Evolutionary conservation across 2,113 vertebrate genomes (phyloP).

Genomic region (Gracilinanus agilis): DNA sequence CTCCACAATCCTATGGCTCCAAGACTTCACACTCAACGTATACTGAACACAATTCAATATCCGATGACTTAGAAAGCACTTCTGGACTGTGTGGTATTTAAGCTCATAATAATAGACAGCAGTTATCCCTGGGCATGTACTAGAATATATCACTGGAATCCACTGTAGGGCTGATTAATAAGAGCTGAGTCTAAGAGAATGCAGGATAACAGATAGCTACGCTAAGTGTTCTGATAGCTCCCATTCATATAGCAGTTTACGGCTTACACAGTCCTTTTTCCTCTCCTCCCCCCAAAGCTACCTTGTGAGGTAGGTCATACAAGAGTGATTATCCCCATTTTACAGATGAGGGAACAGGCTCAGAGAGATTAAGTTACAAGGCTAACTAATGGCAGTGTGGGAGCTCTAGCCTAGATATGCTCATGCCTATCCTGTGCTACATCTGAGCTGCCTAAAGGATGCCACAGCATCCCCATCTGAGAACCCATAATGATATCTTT

Average conservation of each 20-base stretch:
- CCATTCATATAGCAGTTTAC: background rate
- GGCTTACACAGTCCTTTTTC: background rate
- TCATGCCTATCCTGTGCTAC: background rate
- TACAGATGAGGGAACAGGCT: background rate
- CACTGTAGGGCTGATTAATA: background rate
- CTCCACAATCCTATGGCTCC: background rate
- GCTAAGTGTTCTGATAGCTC: background rate
- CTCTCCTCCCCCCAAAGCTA: background rate
- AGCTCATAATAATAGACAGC: background rate
- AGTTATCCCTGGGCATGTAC: background rate
- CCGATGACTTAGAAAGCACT: background rate
- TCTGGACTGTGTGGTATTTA: background rate
- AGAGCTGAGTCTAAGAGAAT: background rate
- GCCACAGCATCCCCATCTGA: constrained; percentile 5
- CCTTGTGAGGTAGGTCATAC: background rate
- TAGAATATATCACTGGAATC: background rate
- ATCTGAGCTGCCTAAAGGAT: background rate
- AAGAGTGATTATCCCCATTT: constrained; percentile 4
- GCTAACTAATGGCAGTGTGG: background rate
- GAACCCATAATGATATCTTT: background rate
- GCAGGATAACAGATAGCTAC: background rate
- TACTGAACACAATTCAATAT: background rate
- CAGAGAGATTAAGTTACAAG: background rate
- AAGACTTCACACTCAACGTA: background rate
- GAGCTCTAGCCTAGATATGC: background rate